Conservation (phyloP, 2,113 vertebrate species). For the Lathamus discolor region DNA sequence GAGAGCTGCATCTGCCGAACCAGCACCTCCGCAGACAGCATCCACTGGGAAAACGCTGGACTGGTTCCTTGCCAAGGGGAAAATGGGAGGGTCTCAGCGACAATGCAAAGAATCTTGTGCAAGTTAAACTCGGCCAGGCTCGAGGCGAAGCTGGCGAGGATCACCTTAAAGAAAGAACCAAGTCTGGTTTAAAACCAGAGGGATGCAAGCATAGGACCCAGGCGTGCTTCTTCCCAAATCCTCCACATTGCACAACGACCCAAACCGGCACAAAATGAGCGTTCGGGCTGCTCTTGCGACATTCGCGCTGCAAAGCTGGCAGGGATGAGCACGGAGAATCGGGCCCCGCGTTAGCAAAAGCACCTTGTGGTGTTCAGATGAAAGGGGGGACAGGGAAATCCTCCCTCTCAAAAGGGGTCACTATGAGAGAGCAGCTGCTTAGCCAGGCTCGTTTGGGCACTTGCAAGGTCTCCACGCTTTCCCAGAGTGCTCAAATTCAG, state of each 20-base stretch:
- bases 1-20: not conserved
- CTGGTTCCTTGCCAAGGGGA: not conserved
- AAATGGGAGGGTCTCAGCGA: not conserved
- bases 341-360: not conserved
- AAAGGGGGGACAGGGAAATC: not conserved
- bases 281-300: not conserved
- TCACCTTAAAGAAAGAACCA: not conserved
- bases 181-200: not conserved
- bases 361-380: not conserved
- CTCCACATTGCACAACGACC: not conserved
- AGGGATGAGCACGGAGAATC: not conserved
- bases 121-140: not conserved
- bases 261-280: not conserved
- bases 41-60: not conserved
- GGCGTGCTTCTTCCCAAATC: not conserved
- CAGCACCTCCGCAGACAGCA: rapidly evolving
- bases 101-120: not conserved
- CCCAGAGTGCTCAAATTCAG: not conserved
- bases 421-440: not conserved
- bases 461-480: not conserved
- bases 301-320: not conserved
- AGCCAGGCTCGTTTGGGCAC: not conserved
- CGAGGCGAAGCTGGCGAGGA: not conserved
- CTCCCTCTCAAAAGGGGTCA: not conserved
- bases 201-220: not conserved